Conservation (phyloP, 2,113 vertebrate species). For the Oncorhynchus kisutch region DNA sequence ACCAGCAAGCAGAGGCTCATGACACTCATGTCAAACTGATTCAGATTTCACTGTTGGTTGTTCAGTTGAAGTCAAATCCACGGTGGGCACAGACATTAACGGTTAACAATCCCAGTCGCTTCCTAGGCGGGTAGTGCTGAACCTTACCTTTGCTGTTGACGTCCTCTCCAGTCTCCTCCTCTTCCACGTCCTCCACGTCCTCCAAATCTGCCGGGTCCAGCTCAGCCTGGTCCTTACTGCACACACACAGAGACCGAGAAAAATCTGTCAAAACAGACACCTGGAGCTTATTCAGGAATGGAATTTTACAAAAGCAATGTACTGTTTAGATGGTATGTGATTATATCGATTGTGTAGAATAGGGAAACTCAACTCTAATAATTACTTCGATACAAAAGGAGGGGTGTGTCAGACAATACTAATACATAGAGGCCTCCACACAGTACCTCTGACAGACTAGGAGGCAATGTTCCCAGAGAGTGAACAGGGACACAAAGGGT, state of each 20-base stretch:
- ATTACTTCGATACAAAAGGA: no score
- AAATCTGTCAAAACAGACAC: neutral
- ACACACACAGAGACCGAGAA: neutral
- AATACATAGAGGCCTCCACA: no score
- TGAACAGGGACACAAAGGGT: no score
- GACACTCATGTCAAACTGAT: neutral
- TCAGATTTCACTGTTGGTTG: no score
- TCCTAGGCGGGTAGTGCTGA: neutral
- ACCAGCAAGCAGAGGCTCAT: neutral
- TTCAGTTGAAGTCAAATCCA: no score
- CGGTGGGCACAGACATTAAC: no score
- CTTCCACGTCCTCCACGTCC: constrained; percentile 97
- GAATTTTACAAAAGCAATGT: neutral
- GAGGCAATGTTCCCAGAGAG: no score
- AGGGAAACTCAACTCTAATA: neutral
- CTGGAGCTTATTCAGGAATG: neutral
- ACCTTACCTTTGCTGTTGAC: constrained; percentile 90
- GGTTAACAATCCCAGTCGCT: no score
- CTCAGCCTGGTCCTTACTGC: constrained; percentile 94
- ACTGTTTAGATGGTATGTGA: neutral
- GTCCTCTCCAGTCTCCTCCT: constrained; percentile 91
- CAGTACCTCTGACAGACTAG: no score
- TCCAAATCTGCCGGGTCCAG: constrained; percentile 98
- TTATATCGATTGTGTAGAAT: neutral
- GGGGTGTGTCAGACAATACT: no score